phyloP scores from a whole-genome alignment of 2,797 vertebrate species.

The Anguilla megastoma region DNA sequence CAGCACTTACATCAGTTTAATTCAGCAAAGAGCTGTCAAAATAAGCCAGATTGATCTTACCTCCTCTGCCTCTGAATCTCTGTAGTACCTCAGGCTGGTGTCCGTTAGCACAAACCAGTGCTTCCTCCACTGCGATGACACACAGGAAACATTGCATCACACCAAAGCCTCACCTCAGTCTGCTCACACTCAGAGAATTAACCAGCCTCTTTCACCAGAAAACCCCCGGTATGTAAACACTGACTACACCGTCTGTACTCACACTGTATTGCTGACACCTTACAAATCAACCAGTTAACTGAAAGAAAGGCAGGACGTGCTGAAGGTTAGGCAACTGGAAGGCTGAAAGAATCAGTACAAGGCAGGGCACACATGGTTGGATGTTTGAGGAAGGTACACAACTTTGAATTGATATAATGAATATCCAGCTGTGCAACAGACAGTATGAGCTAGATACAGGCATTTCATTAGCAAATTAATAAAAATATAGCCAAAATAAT shows the following conservation, averaged over 20 bases:
- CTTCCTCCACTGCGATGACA: constrained; percentile 85
- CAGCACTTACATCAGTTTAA: not conserved
- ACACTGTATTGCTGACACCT: not conserved
- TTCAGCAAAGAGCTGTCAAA: not conserved
- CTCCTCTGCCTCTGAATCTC: constrained; percentile 89
- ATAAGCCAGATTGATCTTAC: constrained; percentile 64
- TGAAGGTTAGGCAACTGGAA: not conserved
- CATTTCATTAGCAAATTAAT: not conserved
- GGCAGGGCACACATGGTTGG: not conserved
- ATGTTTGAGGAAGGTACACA: not conserved
- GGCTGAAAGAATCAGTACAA: not conserved
- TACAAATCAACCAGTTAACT: not conserved
- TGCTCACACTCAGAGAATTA: not conserved
- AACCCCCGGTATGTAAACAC: not conserved
- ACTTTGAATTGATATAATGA: not conserved
- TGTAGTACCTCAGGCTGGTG: constrained; percentile 86
- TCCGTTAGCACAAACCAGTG: constrained; percentile 92
- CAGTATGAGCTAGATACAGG: not conserved
- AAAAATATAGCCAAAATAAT: not conserved
- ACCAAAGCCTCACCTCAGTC: not conserved
- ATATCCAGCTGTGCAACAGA: not conserved
- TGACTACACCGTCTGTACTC: not conserved
- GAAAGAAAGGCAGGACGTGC: not conserved
- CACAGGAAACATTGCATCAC: constrained; percentile 18
- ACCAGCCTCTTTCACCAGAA: not conserved